Evolutionary conservation across 2,888 invertebrate genomes (phyloP), one percentile per base, ranked within the genome.

Genomic region (Panopea generosa): DNA sequence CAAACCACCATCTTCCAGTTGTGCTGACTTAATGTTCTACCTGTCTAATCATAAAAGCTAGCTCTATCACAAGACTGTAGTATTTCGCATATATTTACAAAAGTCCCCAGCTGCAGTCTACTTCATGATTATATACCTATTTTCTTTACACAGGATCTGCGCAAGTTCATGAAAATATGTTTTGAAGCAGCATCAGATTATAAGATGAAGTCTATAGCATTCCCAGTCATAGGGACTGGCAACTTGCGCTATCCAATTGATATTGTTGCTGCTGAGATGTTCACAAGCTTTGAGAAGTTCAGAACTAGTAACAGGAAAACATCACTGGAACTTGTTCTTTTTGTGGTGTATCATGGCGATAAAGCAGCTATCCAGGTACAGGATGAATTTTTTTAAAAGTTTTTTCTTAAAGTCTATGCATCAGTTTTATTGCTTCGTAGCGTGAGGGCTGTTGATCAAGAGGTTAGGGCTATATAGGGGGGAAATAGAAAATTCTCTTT

Each of bases 161-260:
- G 60, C 20, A 20, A 26, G 9, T 60, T 60, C 26, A 24, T 72
- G 29, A 18, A 22, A n/a, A 33, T 1, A 1, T 72, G 72, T 40
- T 26, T 72, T 0, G 27, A 45, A 14, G 6, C 27, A 45, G 63
- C 74, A n/a, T 38, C 49, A 0, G n/a, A 62, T 4, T 33, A 45
- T 3, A 9, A 53, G 18, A 27, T 52, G 2, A 18, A 47, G 18
- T 52, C 70, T 11, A 76, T 76, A 20, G 76, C 76, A 24, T 70
- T 76, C n/a, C 76, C 76, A 7, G 76, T 62, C 4, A 49, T 76
- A 9, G 76, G 76, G 2, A 66, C 76, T 18, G 76, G 76, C 20
- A 60, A 57, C 16, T 43, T 76, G 16, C 43, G 53, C n/a, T 76
- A 66, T 38, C 76, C 76, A 38, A 33, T 56, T 2, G 52, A 61